Evolutionary conservation across 2,797 vertebrate species (phyloP).

Genomic region (Stomatorhinus walkeri): DNA sequence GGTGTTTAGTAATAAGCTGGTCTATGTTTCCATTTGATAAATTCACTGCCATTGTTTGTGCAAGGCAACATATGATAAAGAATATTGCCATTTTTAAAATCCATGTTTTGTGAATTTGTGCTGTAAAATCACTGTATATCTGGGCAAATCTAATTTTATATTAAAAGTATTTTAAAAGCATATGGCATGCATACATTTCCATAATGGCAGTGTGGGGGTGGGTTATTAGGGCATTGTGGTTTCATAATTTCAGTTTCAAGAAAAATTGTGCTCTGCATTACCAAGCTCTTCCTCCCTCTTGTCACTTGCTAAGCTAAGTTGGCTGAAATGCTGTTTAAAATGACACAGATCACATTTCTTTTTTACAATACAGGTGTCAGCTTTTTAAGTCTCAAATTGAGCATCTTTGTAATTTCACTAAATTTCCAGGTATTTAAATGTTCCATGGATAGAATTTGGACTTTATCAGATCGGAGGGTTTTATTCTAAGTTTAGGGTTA

Average conservation of each 20-base stretch:
- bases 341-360: neutral
- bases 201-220: neutral
- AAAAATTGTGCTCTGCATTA: neutral
- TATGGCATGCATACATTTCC: neutral
- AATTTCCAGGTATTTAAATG: neutral
- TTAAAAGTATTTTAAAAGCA: neutral
- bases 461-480: neutral
- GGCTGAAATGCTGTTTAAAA: neutral
- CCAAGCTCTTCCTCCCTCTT: neutral
- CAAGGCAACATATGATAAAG: constrained; percentile 13
- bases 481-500: neutral
- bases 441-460: neutral
- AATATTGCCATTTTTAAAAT: constrained; percentile 33
- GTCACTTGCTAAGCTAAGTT: neutral
- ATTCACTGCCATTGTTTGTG: constrained; percentile 30
- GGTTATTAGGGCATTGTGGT: neutral
- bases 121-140: neutral
- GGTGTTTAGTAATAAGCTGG: neutral
- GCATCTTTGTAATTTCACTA: too few relatives aligned
- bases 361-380: neutral
- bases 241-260: neutral
- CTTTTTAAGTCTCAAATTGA: neutral
- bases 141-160: neutral
- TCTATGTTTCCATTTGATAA: neutral
- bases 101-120: neutral